Percentiles rank a stretch among this genome's conserved stretches.
These are phyloP conservation scores for Actinemys pallida DNA, from an alignment of 2,113 vertebrate genomes.

Conservation along the genomic window DNA sequence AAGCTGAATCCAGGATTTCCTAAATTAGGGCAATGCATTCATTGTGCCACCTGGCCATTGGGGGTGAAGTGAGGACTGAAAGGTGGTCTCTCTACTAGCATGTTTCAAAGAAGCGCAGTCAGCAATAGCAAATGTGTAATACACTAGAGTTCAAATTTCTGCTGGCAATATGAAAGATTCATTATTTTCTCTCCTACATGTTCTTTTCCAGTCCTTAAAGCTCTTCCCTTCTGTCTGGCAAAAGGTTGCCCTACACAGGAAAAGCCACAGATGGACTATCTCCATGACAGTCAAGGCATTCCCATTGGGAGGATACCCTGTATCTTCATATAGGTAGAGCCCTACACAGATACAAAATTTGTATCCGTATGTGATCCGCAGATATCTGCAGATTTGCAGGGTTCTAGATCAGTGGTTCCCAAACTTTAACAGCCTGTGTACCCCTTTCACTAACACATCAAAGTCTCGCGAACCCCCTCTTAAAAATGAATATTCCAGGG, in stretches of 20 bases:
- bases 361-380: no score
- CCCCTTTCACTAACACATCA: no score
- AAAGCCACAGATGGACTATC: background rate
- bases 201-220: background rate
- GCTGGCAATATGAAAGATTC: background rate
- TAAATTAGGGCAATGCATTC: background rate
- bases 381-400: no score
- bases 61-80: background rate
- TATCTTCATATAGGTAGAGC: background rate
- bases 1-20: background rate
- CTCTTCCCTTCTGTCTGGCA: background rate
- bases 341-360: no score
- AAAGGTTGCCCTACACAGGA: background rate
- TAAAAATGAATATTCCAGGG: no score
- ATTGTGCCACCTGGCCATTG: background rate
- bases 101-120: background rate
- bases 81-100: background rate
- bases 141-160: accelerated
- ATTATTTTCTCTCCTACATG: background rate
- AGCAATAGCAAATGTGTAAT: background rate
- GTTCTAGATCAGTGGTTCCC: no score
- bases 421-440: no score
- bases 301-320: background rate
- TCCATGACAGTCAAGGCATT: background rate
- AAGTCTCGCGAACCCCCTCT: no score